phyloP scores from a whole-genome alignment of 2,888 invertebrate genomes.

The Psylliodes chrysocephalus region DNA sequence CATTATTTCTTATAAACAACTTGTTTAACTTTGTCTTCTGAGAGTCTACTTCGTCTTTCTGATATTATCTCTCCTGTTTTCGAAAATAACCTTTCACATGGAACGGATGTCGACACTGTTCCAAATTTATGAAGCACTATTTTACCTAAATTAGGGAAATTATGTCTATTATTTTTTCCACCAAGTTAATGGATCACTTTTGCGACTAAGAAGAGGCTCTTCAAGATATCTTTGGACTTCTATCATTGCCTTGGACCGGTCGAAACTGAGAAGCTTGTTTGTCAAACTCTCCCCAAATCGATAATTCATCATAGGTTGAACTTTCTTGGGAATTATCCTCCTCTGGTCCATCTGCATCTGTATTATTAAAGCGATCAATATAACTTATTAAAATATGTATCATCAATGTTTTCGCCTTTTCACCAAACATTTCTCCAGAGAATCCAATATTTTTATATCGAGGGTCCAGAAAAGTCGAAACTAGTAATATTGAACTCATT shows the following conservation, averaged over 20 bases:
- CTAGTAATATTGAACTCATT: too few species aligned
- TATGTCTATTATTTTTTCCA: constrained; percentile 38
- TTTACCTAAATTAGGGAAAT: constrained; percentile 29
- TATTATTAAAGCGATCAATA: too few species aligned
- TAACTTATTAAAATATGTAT: too few species aligned
- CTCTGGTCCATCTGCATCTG: too few species aligned
- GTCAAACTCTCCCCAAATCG: constrained; percentile 25
- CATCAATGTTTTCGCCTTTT: not conserved
- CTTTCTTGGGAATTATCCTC: too few species aligned
- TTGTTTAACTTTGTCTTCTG: constrained; percentile 27
- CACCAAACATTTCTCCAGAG: too few species aligned
- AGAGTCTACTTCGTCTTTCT: constrained; percentile 25
- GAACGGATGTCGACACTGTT: constrained; percentile 25
- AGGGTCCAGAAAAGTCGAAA: too few species aligned
- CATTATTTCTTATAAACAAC: too few species aligned
- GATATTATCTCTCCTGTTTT: constrained; percentile 23
- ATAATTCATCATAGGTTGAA: too few species aligned
- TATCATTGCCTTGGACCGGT: constrained; percentile 38
- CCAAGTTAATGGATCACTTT: constrained; percentile 37
- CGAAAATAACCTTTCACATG: constrained; percentile 23
- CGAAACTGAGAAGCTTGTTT: constrained; percentile 10
- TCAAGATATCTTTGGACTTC: constrained; percentile 41
- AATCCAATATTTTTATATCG: too few species aligned
- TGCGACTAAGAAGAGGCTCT: constrained; percentile 31
- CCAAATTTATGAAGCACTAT: constrained; percentile 29